Evolutionary conservation across 37 sponge, comb jelly and placozoan species (phyloP).

Genomic region (Aplysina aerophoba): DNA sequence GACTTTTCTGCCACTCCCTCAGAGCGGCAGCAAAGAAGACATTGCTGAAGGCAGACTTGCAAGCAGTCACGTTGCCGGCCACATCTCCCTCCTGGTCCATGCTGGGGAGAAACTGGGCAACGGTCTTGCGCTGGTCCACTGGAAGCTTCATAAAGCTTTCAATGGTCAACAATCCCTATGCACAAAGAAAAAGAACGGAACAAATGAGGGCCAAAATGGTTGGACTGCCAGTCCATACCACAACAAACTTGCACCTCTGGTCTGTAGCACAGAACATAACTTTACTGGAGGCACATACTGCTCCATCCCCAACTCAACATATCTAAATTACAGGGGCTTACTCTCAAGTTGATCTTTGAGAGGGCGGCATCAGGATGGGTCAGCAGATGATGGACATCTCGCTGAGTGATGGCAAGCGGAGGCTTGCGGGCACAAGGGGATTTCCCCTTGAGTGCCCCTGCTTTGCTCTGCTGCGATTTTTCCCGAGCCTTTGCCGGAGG

Average conservation of each 20-base stretch:
- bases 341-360: not conserved
- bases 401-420: not conserved
- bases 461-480: not conserved
- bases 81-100: constrained; percentile 32
- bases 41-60: constrained; percentile 17
- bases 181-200: not conserved
- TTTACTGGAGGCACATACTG: not conserved
- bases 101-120: constrained; percentile 32
- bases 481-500: not conserved
- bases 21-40: constrained; percentile 34
- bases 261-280: no score
- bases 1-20: constrained; percentile 24
- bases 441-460: not conserved
- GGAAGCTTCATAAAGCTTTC: constrained; percentile 18
- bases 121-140: constrained; percentile 23
- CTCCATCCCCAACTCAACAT: not conserved
- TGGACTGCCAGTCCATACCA: no score
- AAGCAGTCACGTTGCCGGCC: constrained; percentile 9
- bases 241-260: no score
- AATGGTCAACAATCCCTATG: not conserved
- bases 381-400: constrained; percentile 21
- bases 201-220: no score
- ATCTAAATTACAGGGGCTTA: not conserved
- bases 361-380: not conserved
- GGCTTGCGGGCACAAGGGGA: not conserved